phyloP scores from a whole-genome alignment of 2,888 invertebrate genomes.

The Eurytoma adleriae region DNA sequence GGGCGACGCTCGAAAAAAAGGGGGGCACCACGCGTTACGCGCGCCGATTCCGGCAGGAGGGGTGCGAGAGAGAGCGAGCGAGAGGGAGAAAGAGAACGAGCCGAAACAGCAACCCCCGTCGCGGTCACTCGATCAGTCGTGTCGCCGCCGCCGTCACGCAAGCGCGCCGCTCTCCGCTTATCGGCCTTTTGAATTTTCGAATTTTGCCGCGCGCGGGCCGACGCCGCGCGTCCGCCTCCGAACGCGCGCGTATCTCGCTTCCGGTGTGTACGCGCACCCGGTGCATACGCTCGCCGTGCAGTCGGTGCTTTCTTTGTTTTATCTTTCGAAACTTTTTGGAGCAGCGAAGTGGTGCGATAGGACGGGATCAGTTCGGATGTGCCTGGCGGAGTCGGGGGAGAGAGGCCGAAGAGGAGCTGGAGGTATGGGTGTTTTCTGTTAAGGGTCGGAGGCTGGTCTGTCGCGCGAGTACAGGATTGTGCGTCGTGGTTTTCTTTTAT shows the following conservation, averaged over 20 bases:
- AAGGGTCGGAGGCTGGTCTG: background rate
- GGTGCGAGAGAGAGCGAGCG: conserved; percentile 50
- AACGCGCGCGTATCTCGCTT: too few relatives aligned
- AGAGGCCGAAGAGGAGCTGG: background rate
- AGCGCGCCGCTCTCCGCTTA: background rate
- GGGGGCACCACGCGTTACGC: conserved; percentile 20
- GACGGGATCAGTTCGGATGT: background rate
- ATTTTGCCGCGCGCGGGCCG: conserved; percentile 34
- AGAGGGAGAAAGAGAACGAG: conserved; percentile 34
- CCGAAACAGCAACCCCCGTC: conserved; percentile 70
- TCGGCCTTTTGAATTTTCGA: conserved; percentile 27
- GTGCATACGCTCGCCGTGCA: too few relatives aligned
- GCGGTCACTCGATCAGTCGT: conserved; percentile 75
- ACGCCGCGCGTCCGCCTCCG: background rate
- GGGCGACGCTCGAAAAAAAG: conserved; percentile 13
- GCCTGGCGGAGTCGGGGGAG: background rate
- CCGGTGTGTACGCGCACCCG: too few relatives aligned
- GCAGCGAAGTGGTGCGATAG: too few relatives aligned
- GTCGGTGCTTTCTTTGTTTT: too few relatives aligned
- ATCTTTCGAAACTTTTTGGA: too few relatives aligned
- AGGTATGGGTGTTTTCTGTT: background rate
- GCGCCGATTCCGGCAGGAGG: background rate
- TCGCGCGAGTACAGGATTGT: conserved; percentile 27
- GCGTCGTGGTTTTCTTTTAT: conserved; percentile 14
- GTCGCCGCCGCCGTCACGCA: conserved; percentile 61